These are phyloP conservation scores for Callithrix jacchus DNA, from an alignment of 2,113 vertebrate species.

Conservation along the genomic window DNA sequence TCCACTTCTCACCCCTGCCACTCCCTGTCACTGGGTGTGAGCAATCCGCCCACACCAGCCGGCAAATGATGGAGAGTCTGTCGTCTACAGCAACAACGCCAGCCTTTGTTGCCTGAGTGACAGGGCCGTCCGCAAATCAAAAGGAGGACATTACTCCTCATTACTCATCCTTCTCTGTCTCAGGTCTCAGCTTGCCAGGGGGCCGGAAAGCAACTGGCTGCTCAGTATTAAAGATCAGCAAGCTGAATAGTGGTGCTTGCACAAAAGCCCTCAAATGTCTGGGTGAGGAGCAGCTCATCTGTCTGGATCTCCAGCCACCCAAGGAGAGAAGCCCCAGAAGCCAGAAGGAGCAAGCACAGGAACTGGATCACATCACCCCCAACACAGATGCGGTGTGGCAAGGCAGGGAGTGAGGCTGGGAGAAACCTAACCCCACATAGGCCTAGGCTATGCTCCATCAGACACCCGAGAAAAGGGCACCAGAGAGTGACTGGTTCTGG, in stretches of 20 bases:
- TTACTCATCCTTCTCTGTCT: not conserved
- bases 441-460: not conserved
- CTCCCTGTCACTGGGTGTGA: not conserved
- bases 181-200: not conserved
- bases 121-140: conserved; percentile 19
- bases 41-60: not conserved
- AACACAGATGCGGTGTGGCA: not conserved
- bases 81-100: not conserved
- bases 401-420: not conserved
- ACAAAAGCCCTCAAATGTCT: not conserved
- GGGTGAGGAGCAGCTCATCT: not conserved
- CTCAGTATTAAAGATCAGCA: conserved; percentile 2
- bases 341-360: not conserved
- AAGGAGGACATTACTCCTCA: conserved; percentile 37
- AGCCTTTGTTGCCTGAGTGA: conserved; percentile 37
- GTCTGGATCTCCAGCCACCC: not conserved
- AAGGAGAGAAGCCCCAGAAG: not conserved
- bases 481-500: not conserved
- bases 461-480: not conserved
- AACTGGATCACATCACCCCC: not conserved
- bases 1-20: not conserved
- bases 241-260: not conserved
- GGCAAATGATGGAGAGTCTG: not conserved
- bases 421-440: not conserved
- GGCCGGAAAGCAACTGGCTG: not conserved